These are phyloP conservation scores for Cairina moschata DNA, from an alignment of 2,113 vertebrate species.

Conservation along the genomic window DNA sequence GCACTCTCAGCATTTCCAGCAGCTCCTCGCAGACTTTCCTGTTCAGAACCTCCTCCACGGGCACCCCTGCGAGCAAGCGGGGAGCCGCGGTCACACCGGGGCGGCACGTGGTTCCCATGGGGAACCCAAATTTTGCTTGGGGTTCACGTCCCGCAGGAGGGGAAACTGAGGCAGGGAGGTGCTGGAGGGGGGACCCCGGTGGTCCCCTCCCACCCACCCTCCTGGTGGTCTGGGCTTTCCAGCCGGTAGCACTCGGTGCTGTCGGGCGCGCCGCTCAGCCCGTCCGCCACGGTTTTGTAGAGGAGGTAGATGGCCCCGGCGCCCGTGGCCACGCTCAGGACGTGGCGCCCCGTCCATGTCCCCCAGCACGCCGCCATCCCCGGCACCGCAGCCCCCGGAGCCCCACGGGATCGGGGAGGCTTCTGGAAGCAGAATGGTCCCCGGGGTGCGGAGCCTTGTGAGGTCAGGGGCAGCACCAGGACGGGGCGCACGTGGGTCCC, in stretches of 20 bases:
- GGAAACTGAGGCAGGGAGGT: not conserved
- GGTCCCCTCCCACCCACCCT: not conserved
- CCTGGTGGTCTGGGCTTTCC: too few relatives aligned
- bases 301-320: constrained; percentile 57
- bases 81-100: not conserved
- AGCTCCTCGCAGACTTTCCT: constrained; percentile 38
- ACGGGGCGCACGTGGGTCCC: not conserved
- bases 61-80: constrained; percentile 50
- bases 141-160: not conserved
- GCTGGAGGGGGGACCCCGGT: not conserved
- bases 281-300: constrained; percentile 56
- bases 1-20: constrained; percentile 43
- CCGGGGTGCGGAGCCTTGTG: not conserved
- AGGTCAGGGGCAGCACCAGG: not conserved
- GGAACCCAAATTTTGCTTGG: not conserved
- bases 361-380: constrained; percentile 2
- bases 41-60: not conserved
- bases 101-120: too few relatives aligned
- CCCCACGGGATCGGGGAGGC: too few relatives aligned
- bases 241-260: not conserved
- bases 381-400: not conserved
- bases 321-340: constrained; percentile 49
- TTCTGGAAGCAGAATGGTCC: too few relatives aligned
- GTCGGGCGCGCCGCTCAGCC: constrained; percentile 16
- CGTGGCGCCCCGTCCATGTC: constrained; percentile 1